phyloP scores from a whole-genome alignment of 2,888 invertebrate species.

The Branchellion lobata region DNA sequence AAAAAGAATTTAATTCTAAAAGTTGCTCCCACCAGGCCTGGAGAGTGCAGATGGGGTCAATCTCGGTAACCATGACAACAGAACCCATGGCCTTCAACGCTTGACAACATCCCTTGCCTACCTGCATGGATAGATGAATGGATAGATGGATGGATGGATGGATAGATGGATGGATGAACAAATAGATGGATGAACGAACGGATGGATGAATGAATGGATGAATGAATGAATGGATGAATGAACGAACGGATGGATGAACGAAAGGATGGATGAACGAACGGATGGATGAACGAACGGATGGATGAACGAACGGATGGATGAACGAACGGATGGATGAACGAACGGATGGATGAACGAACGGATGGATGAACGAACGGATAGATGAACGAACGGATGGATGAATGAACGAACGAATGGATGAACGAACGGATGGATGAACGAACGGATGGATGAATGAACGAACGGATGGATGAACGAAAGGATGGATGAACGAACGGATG shows the following conservation, averaged over 20 bases:
- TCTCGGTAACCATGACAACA: conserved; percentile 92
- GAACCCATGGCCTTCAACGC: conserved; percentile 92
- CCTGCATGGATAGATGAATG: conserved; percentile 44
- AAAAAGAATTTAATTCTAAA: too few species aligned
- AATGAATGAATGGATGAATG: neutral
- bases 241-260: neutral
- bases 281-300: neutral
- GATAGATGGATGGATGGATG: neutral
- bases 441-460: too few species aligned
- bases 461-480: too few species aligned
- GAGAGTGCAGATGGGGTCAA: conserved; percentile 98
- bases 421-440: too few species aligned
- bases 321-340: too few species aligned
- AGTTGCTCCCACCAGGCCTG: conserved; percentile 75
- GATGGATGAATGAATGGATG: neutral
- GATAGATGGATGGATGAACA: neutral
- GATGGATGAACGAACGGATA: too few species aligned
- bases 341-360: too few species aligned
- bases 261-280: neutral
- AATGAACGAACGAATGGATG: too few species aligned
- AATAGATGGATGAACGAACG: neutral
- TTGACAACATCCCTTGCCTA: conserved; percentile 96
- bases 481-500: too few species aligned
- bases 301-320: neutral
- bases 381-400: too few species aligned